phyloP scores from a whole-genome alignment of 2,797 vertebrate species.

The Eurystomus glaucurus region DNA sequence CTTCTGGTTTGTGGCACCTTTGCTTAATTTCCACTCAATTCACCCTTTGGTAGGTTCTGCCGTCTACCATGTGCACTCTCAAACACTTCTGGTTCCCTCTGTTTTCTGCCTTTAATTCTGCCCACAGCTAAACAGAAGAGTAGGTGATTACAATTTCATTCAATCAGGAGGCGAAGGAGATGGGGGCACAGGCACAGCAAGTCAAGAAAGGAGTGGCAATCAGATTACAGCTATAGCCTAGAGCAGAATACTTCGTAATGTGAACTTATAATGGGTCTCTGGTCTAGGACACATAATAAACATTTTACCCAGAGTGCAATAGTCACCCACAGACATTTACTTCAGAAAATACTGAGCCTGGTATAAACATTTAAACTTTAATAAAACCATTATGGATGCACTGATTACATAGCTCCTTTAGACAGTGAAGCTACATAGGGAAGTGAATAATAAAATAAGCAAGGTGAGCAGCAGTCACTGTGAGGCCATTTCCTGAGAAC shows the following conservation, averaged over 20 bases:
- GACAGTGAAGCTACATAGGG: not conserved
- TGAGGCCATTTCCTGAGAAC: not conserved
- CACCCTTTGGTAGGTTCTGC: not conserved
- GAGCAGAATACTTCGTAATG: not conserved
- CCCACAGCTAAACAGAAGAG: constrained; percentile 34
- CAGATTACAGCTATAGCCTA: constrained; percentile 58
- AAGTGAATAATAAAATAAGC: constrained; percentile 6
- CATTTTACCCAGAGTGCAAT: constrained; percentile 22
- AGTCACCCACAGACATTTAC: constrained; percentile 30
- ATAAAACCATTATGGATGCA: constrained; percentile 41
- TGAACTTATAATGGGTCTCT: constrained; percentile 49
- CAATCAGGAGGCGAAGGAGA: constrained; percentile 35
- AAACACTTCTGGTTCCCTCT: not conserved
- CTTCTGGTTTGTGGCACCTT: not conserved
- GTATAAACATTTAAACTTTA: constrained; percentile 59
- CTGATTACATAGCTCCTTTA: constrained; percentile 18
- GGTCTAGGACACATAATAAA: not conserved
- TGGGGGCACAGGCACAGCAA: constrained; percentile 37
- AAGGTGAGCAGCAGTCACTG: not conserved
- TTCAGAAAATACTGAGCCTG: constrained; percentile 29
- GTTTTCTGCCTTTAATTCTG: constrained; percentile 50
- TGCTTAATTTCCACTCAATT: not conserved
- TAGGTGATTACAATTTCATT: constrained; percentile 46
- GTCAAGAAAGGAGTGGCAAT: constrained; percentile 42
- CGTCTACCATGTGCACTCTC: not conserved